Evolutionary conservation across 2,113 vertebrate species (phyloP).

Genomic region (Hemibagrus wyckioides): DNA sequence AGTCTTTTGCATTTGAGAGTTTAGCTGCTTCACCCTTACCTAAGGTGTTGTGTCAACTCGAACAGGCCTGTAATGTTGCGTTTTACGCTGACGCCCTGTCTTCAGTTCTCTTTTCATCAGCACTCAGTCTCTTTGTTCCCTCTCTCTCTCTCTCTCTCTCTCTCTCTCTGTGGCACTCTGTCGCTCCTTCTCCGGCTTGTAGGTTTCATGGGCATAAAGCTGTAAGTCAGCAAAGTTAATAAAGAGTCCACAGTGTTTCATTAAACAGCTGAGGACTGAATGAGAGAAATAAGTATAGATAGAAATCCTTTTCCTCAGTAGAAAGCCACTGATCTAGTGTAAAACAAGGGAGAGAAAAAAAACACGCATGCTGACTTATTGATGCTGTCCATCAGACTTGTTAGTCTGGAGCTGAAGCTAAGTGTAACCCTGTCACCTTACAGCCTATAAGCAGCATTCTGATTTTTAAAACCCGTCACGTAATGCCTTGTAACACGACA

Average conservation of each 20-base stretch:
- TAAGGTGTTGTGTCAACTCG: slow-evolving; percentile 4
- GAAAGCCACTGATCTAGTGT: not conserved
- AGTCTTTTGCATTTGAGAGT: not conserved
- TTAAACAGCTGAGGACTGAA: not conserved
- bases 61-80: not conserved
- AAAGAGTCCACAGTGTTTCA: slow-evolving; percentile 22
- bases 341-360: not conserved
- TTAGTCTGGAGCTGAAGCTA: not conserved
- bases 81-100: slow-evolving; percentile 29
- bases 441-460: not conserved
- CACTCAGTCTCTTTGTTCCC: slow-evolving; percentile 19
- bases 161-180: slow-evolving; percentile 5
- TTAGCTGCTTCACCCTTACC: not conserved
- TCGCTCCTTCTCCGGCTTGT: not conserved
- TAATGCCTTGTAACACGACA: not conserved
- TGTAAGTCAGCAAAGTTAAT: slow-evolving; percentile 25
- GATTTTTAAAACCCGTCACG: not conserved
- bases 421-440: not conserved
- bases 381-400: slow-evolving; percentile 20
- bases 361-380: slow-evolving; percentile 4
- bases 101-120: slow-evolving; percentile 13
- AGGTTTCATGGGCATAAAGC: slow-evolving; percentile 1
- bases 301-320: slow-evolving; percentile 14
- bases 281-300: slow-evolving; percentile 1
- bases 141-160: not conserved